Evolutionary conservation across 2,797 vertebrate genomes (phyloP), one percentile per base, ranked within the genome.

Genomic region (Acropternis orthonyx): DNA sequence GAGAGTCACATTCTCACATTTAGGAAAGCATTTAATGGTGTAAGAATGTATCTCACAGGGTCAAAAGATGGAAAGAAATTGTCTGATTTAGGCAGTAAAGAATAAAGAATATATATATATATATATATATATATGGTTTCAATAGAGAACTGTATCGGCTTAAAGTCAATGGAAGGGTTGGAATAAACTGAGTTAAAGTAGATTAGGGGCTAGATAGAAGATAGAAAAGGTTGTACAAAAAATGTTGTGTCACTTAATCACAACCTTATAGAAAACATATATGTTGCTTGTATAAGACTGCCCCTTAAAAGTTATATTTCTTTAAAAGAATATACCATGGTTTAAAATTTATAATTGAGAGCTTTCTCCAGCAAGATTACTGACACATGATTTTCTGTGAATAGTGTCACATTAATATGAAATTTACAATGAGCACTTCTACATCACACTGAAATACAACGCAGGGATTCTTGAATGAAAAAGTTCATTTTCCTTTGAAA

Each of bases 331-430:
- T 24, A 51, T 22, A 71, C 10, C 17, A 74, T 0, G 0, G 12
- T 81, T 94, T 65, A 86, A 78, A 58, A 83, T 86, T 81, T 80
- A 58, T 62, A 95, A 94, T 59, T 92, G 61, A 83, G 56, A 65
- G n/a, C 58, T 92, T 83, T 46, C 58, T 91, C n/a, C 49, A 85
- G 43, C 11, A 88, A 81, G 54, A 74, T 75, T 82, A 85, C 41
- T 79, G 91, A 56, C 75, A 85, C 56, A 44, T 18, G 18, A 24
- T 68, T 94, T 82, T 78, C 66, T 75, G 54, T 78, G 58, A 95
- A 43, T 22, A 63, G 36, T 84, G 61, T 86, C 79, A 92, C 41
- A 93, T 63, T 41, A 92, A 34, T 59, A 88, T 28, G 24, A 89
- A 44, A 91, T 79, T 91, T 82, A 78, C 36, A 81, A 46, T 0